A percentile compares a stretch with the other conserved stretches of the same genome.
These are phyloP conservation scores for Umimayanthus chanpuru DNA, from an alignment of 92 coral and sea anemone species.

Conservation along the genomic window DNA sequence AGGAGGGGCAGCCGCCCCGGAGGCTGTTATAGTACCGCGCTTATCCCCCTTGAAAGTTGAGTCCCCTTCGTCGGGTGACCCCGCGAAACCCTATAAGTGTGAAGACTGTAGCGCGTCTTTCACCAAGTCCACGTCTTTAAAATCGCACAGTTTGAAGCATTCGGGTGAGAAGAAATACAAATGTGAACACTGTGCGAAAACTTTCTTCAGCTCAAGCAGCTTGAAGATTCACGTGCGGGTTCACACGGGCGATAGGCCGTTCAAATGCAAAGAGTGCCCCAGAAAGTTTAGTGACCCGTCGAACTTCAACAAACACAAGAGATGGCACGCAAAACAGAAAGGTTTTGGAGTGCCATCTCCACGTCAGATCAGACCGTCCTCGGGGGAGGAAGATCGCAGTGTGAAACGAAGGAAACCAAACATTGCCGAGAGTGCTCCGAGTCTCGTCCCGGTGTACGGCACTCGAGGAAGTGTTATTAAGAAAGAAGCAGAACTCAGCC, in stretches of 20 bases:
- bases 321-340: slow-evolving; percentile 93
- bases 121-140: slow-evolving; percentile 92
- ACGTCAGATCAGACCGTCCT: slow-evolving; percentile 44
- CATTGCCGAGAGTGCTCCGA: slow-evolving; percentile 11
- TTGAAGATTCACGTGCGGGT: slow-evolving; percentile 95
- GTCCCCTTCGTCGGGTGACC: neutral
- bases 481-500: slow-evolving; percentile 18
- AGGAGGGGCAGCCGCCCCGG: slow-evolving; percentile 26
- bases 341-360: slow-evolving; percentile 59
- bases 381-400: slow-evolving; percentile 30
- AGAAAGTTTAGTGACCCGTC: slow-evolving; percentile 98
- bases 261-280: slow-evolving; percentile 96
- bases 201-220: slow-evolving; percentile 97
- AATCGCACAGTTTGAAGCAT: slow-evolving; percentile 93
- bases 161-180: slow-evolving; percentile 96
- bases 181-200: slow-evolving; percentile 91
- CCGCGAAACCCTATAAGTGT: slow-evolving; percentile 71
- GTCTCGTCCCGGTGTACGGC: slow-evolving; percentile 39
- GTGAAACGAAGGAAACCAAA: slow-evolving; percentile 33
- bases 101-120: slow-evolving; percentile 88
- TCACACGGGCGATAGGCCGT: slow-evolving; percentile 97
- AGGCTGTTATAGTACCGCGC: slow-evolving; percentile 35
- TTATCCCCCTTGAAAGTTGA: slow-evolving; percentile 1
- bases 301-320: slow-evolving; percentile 96
- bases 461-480: slow-evolving; percentile 37